These are phyloP conservation scores for Hirtodrosophila histrioides DNA, from an alignment of 2,888 invertebrate genomes.

Conservation along the genomic window DNA sequence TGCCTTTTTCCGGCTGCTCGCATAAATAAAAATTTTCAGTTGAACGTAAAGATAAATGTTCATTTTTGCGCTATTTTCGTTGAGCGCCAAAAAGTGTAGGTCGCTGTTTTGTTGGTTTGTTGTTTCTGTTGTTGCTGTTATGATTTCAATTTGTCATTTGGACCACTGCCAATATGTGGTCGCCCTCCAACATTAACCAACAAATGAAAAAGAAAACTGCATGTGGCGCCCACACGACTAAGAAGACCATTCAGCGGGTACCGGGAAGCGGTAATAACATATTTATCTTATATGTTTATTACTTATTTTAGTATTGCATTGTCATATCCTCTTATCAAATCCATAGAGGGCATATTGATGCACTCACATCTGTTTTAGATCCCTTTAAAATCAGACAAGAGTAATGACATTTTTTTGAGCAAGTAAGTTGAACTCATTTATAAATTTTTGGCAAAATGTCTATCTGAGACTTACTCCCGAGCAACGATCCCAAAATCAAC, in stretches of 20 bases:
- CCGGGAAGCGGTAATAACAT: conserved; percentile 18
- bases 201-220: conserved; percentile 61
- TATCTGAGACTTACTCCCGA: too few species aligned
- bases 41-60: conserved; percentile 76
- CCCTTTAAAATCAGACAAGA: too few species aligned
- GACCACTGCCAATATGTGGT: conserved; percentile 66
- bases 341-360: too few species aligned
- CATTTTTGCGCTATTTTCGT: conserved; percentile 38
- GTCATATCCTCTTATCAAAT: too few species aligned
- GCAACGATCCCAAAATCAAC: too few species aligned
- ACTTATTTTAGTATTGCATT: background rate
- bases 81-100: conserved; percentile 48
- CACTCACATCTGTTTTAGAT: too few species aligned
- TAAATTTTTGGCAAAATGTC: too few species aligned
- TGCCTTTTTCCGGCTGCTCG: conserved; percentile 63
- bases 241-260: conserved; percentile 3
- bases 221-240: conserved; percentile 53
- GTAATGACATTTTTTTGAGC: too few species aligned
- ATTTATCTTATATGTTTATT: conserved; percentile 17
- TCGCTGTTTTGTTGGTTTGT: conserved; percentile 30
- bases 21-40: conserved; percentile 80
- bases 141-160: conserved; percentile 79
- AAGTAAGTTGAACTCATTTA: too few species aligned
- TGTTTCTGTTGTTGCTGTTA: conserved; percentile 47
- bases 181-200: conserved; percentile 62